Conservation (phyloP, 2,113 vertebrate species). For the Bostrychus sinensis region DNA sequence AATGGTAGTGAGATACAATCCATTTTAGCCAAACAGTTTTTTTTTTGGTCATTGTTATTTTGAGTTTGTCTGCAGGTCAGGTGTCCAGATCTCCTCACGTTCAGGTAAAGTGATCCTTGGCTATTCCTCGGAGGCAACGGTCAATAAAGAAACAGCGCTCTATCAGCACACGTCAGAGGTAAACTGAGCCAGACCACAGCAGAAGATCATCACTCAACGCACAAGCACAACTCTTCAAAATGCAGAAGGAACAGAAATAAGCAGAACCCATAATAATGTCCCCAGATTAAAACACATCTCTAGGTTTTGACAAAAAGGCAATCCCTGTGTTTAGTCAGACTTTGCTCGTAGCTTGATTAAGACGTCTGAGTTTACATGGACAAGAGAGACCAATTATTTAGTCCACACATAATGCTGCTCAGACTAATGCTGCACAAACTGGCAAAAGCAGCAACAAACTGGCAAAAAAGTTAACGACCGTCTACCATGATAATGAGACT, state of each 20-base stretch:
- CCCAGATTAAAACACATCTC: too few relatives aligned
- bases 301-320: too few relatives aligned
- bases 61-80: not conserved
- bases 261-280: too few relatives aligned
- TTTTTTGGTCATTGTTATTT: not conserved
- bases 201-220: conserved; percentile 4
- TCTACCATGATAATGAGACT: too few relatives aligned
- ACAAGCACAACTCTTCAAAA: not conserved
- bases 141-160: conserved; percentile 25
- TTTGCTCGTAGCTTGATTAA: too few relatives aligned
- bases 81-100: not conserved
- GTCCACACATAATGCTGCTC: too few relatives aligned
- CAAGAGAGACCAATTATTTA: too few relatives aligned
- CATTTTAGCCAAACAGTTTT: conserved; percentile 10
- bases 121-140: conserved; percentile 9
- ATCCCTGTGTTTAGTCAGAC: too few relatives aligned
- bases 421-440: too few relatives aligned
- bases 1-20: conserved; percentile 1
- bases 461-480: too few relatives aligned
- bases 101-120: conserved; percentile 19
- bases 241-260: not conserved
- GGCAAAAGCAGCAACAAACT: too few relatives aligned
- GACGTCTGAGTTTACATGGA: too few relatives aligned
- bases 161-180: not conserved
- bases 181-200: conserved; percentile 5